Base-by-base conservation (phyloP, 1,140 invertebrate species). In the Brachionus plicatilis region DNA sequence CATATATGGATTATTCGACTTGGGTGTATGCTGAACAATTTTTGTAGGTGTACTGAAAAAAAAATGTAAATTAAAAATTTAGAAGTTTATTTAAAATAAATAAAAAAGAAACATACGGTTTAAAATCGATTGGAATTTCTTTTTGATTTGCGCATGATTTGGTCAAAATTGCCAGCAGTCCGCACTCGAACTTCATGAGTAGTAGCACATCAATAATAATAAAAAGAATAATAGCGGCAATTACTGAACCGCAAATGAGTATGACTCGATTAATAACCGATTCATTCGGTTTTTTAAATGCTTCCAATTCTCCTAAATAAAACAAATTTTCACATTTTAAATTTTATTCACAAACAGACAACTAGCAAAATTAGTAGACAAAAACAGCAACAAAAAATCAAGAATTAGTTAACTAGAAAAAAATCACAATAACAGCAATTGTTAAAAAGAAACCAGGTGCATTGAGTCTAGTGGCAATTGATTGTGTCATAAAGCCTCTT, bases 221-320 rank as follows among this genome's bases (percentile, higher is more conserved):
- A 47, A 82, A 82, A 14, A 82, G 29, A 37, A 82, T 82, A 6
- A 82, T 11, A 27, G 79, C 79, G 43, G 53, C 79, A 11, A 82
- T 60, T 45, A 82, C 41, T 43, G 79, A 82, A 6, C 53, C 53
- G 8, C 24, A 41, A 6, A 82, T 82, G 6, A 82, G 27, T 6
- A 82, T 68, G 20, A 68, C 27, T 82, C 33, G 33, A 33, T 82
- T 82, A n/a, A 82, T 82, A 20, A 68, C 20, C 12, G 33, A 68
- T 47, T 65, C 53, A 68, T 82, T 82, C 4, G 37, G 24, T 68
- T 82, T 60, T 41, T 27, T 65, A 45, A 65, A 82, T 6, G 79
- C 79, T 65, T 82, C 79, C 24, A 56, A 65, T 60, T 82, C 72
- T 47, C 72, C 72, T 76, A 76, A 50, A 76, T 24, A 76, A 76